Evolutionary conservation across 2,797 vertebrate genomes (phyloP).

Genomic region (Anguilla pacifica): DNA sequence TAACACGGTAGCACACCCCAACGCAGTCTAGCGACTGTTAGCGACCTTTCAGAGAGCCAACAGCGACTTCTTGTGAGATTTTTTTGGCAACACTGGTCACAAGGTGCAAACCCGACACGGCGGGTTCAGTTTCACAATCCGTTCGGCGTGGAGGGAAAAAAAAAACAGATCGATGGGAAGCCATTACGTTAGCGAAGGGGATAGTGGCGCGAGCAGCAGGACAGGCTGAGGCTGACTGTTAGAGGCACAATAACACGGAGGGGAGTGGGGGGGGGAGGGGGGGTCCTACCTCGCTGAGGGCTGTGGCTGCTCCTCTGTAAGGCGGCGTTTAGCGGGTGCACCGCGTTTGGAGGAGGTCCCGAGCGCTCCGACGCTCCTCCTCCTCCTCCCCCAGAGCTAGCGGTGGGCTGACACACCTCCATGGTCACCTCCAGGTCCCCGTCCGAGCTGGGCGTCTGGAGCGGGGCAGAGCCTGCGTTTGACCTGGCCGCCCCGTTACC

Average conservation of each 20-base stretch:
- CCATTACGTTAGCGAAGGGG: background rate
- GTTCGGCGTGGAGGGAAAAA: background rate
- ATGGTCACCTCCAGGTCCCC: conserved; percentile 49
- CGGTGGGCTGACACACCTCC: conserved; percentile 49
- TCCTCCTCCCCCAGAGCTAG: background rate
- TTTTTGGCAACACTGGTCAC: too few relatives aligned
- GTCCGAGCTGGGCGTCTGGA: conserved; percentile 47
- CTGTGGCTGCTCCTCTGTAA: background rate
- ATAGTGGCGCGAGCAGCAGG: background rate
- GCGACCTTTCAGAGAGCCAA: too few relatives aligned
- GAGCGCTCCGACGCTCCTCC: conserved; percentile 36
- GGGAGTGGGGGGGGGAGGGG: background rate
- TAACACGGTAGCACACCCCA: too few relatives aligned
- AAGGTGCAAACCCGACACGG: background rate
- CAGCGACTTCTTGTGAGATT: too few relatives aligned
- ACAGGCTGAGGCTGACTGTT: background rate
- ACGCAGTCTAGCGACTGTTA: too few relatives aligned
- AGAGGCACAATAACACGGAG: background rate
- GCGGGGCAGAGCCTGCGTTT: conserved; percentile 7
- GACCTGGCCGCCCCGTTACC: too few relatives aligned
- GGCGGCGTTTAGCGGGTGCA: background rate
- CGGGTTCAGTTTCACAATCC: background rate
- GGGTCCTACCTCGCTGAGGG: background rate
- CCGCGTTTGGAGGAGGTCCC: background rate
- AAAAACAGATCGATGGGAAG: background rate